These are phyloP conservation scores for Mugil cephalus DNA, from an alignment of 2,113 vertebrate species.

Conservation along the genomic window DNA sequence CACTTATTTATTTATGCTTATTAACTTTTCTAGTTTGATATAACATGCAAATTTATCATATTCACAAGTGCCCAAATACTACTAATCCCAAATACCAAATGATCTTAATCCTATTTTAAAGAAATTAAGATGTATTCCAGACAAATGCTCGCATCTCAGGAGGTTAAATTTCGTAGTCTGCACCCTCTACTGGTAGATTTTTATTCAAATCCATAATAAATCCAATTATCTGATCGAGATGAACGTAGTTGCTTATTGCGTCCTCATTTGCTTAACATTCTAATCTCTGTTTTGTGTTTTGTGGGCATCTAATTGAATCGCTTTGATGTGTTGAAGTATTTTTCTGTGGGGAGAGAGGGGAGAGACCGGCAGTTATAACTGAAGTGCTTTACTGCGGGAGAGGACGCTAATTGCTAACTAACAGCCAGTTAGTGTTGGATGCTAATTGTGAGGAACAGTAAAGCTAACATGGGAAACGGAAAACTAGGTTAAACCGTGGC, in stretches of 20 bases:
- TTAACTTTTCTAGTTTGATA: no score
- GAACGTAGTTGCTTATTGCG: conserved; percentile 27
- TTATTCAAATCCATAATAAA: conserved; percentile 1
- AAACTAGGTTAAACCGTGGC: conserved; percentile 61
- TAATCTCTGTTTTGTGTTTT: conserved; percentile 77
- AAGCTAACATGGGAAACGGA: conserved; percentile 48
- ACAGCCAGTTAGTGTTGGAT: conserved; percentile 73
- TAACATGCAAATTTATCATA: no score
- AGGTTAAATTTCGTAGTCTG: background rate
- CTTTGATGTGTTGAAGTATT: conserved; percentile 79
- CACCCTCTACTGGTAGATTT: conserved; percentile 10
- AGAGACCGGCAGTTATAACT: conserved; percentile 58
- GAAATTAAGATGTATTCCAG: no score
- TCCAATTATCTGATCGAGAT: conserved; percentile 38
- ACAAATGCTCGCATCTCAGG: no score
- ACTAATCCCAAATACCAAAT: no score
- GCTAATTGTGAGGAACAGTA: conserved; percentile 68
- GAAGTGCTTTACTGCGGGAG: conserved; percentile 68
- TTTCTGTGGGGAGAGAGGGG: conserved; percentile 50
- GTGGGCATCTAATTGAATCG: conserved; percentile 77
- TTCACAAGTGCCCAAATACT: no score
- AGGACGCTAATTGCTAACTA: conserved; percentile 78
- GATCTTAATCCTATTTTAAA: no score
- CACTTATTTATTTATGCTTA: no score
- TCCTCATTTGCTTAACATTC: conserved; percentile 75